Conservation (phyloP, 2,888 invertebrate species). For the Matsumyia berberina region DNA sequence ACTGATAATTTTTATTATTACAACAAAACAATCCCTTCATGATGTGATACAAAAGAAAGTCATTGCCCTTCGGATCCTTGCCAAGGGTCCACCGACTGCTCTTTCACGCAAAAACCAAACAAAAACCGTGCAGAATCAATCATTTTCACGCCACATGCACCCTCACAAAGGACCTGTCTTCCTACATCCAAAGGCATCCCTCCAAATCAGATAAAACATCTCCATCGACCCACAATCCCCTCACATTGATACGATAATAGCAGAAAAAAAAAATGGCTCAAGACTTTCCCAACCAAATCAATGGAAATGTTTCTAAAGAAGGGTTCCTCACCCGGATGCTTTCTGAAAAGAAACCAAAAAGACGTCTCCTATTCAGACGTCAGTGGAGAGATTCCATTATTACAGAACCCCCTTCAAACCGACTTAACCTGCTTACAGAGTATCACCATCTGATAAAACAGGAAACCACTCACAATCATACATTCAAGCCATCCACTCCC, state of each 20-base stretch:
- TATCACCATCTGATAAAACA: not conserved
- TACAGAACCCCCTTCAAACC: not conserved
- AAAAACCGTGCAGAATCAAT: too few species aligned
- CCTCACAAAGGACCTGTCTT: not conserved
- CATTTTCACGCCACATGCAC: not conserved
- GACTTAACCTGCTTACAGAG: constrained; percentile 12
- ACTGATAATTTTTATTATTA: too few species aligned
- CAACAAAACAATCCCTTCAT: too few species aligned
- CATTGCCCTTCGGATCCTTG: too few species aligned
- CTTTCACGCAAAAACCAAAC: too few species aligned
- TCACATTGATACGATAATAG: not conserved
- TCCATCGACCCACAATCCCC: constrained; percentile 2
- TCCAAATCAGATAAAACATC: constrained; percentile 11
- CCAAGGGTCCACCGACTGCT: too few species aligned
- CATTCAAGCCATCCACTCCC: not conserved
- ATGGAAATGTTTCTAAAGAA: not conserved
- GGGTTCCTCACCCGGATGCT: not conserved
- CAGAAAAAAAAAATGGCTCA: constrained; percentile 13
- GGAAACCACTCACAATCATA: constrained; percentile 5
- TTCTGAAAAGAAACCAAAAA: not conserved
- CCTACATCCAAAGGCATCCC: not conserved
- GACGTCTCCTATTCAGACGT: constrained; percentile 16
- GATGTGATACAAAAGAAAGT: too few species aligned
- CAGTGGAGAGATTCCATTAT: constrained; percentile 16
- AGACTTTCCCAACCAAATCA: constrained; percentile 21